Conservation (phyloP, 2,888 invertebrate species). For the Epirrhoe tristata region DNA sequence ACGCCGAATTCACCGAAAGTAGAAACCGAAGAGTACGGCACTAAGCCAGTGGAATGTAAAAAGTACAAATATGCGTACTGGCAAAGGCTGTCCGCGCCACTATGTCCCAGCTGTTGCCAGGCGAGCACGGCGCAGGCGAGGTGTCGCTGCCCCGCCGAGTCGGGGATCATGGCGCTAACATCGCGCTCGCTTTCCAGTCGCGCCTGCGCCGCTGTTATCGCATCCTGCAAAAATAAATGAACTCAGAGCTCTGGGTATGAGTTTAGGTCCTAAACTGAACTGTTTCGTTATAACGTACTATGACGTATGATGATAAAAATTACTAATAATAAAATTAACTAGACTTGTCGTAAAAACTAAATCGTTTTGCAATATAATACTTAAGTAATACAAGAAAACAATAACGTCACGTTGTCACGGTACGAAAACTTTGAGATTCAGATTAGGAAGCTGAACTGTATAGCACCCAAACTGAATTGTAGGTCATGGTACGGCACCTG, state of each 20-base stretch:
- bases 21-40: neutral
- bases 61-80: constrained; percentile 51
- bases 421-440: too few species aligned
- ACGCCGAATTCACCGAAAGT: constrained; percentile 1
- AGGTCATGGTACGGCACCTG: too few species aligned
- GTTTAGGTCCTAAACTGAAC: too few species aligned
- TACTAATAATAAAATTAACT: too few species aligned
- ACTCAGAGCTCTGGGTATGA: neutral
- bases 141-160: constrained; percentile 62
- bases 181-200: constrained; percentile 54
- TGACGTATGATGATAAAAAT: too few species aligned
- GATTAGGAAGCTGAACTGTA: too few species aligned
- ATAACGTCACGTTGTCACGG: too few species aligned
- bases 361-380: too few species aligned
- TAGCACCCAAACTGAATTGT: too few species aligned
- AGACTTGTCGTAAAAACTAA: too few species aligned
- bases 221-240: constrained; percentile 45
- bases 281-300: too few species aligned
- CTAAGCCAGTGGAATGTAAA: constrained; percentile 11
- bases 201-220: constrained; percentile 54
- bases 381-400: too few species aligned
- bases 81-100: constrained; percentile 62
- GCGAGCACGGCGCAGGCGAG: constrained; percentile 73
- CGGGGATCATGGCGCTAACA: constrained; percentile 46
- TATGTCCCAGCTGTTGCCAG: constrained; percentile 75